Base-by-base conservation (phyloP, 2,888 invertebrate genomes). In the Nipponacmea schrenckii region DNA sequence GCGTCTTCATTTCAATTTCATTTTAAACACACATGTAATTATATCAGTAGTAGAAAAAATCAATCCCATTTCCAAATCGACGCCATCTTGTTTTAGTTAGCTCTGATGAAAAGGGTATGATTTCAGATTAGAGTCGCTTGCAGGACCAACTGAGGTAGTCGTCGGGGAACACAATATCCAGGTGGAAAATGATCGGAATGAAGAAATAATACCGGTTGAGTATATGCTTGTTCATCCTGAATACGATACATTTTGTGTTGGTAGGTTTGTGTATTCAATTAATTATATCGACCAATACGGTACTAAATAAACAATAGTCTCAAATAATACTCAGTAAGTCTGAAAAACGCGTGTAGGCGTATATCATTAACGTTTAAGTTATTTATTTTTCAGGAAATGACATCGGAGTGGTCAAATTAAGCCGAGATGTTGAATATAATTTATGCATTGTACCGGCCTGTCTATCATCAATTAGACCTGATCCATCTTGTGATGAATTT, bases 151-250 rank as follows among this genome's bases (percentile, higher is more conserved):
- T 31, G 64, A 66, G 5, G 70, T 70, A 7, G 48, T 70, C 7
- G 24, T 65, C 7, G 70, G 70, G 4, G 70, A 70, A 44, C 39
- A 70, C 17, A 44, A 70, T 56, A 70, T 70, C 56, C 26, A 20
- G 20, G 56, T 31, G 44, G 70, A 70, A 56, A 39, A 44, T 62
- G 66, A 70, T 27, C 10, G 24, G 2, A 27, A 48, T 26, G 70
- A 70, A 20, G 39, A 20, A 2, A 44, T 66, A 45, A 24, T 65
- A 10, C 50, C 46, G 3, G 70, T 70, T 20, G 15, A 24, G 27
- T 44, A 15, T 26, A 50, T 66, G 56, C 15, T n/a, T 1, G 24
- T 56, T 7, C 70, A 70, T 15, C 70, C 70, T 7, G 45, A 70
- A 27, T 70, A 26, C 45, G 14, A n/a, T 12, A 45, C 20, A 20